Conservation (phyloP, 2,797 vertebrate species). For the Argya squamiceps region DNA sequence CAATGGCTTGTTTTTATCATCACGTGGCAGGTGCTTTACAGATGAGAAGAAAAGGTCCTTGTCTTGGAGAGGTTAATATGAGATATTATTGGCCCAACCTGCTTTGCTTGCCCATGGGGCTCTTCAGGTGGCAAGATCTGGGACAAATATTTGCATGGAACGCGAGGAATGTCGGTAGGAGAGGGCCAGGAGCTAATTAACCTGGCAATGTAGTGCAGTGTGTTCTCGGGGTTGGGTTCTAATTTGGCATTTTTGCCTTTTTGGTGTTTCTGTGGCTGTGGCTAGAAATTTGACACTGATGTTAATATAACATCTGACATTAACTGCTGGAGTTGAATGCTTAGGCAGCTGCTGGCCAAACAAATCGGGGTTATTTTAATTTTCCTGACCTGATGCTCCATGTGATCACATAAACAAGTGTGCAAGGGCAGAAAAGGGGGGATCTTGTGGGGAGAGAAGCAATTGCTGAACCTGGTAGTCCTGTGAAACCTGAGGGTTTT, state of each 20-base stretch:
- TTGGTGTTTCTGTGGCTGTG: background rate
- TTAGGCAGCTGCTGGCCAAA: slow-evolving; percentile 38
- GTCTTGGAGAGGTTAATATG: background rate
- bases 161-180: background rate
- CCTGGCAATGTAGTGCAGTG: background rate
- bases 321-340: background rate
- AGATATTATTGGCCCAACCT: background rate
- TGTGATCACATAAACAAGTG: background rate
- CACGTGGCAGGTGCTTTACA: background rate
- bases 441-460: background rate
- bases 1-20: background rate
- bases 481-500: background rate
- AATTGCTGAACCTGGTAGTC: background rate
- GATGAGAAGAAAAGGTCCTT: background rate
- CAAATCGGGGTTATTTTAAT: background rate
- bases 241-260: background rate
- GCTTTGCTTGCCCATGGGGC: background rate
- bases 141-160: slow-evolving; percentile 22
- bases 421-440: background rate
- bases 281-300: background rate
- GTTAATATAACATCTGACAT: slow-evolving; percentile 6
- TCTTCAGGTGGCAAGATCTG: slow-evolving; percentile 11
- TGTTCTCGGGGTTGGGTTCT: background rate
- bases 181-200: slow-evolving; percentile 35
- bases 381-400: background rate